Conservation (phyloP, 1,140 invertebrate species). For the Anastrepha ludens region DNA sequence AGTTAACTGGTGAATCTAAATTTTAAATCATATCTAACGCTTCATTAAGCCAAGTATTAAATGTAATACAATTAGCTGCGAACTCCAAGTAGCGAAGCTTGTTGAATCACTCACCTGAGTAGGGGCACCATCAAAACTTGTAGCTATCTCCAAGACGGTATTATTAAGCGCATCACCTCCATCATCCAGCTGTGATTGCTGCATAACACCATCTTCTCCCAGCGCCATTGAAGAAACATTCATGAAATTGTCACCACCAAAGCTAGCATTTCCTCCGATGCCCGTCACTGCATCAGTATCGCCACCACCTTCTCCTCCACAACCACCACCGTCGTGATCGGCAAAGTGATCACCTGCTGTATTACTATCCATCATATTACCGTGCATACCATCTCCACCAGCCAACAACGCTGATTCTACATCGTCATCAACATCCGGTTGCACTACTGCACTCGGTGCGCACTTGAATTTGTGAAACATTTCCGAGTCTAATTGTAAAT, state of each 20-base stretch:
- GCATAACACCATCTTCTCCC: not conserved
- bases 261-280: conserved; percentile 6
- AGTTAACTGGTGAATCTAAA: not conserved
- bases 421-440: conserved; percentile 64
- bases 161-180: conserved; percentile 60
- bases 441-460: conserved; percentile 65
- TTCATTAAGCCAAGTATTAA: too few relatives aligned
- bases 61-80: not conserved
- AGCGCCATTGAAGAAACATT: not conserved
- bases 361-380: conserved; percentile 9
- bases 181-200: not conserved
- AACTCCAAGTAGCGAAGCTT: not conserved
- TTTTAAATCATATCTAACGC: not conserved
- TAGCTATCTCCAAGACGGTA: conserved; percentile 70
- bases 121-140: conserved; percentile 70
- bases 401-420: conserved; percentile 64
- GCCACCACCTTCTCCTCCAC: conserved; percentile 15
- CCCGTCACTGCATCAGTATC: conserved; percentile 4
- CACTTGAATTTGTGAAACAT: conserved; percentile 64
- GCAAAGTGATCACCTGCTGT: conserved; percentile 46
- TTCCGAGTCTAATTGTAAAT: conserved; percentile 63
- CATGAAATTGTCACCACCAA: conserved; percentile 2
- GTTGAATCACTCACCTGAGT: conserved; percentile 61
- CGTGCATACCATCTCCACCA: conserved; percentile 53
- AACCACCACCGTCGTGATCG: conserved; percentile 16